phyloP scores from a whole-genome alignment of 1,140 invertebrate species.

The Drosophila burlai region DNA sequence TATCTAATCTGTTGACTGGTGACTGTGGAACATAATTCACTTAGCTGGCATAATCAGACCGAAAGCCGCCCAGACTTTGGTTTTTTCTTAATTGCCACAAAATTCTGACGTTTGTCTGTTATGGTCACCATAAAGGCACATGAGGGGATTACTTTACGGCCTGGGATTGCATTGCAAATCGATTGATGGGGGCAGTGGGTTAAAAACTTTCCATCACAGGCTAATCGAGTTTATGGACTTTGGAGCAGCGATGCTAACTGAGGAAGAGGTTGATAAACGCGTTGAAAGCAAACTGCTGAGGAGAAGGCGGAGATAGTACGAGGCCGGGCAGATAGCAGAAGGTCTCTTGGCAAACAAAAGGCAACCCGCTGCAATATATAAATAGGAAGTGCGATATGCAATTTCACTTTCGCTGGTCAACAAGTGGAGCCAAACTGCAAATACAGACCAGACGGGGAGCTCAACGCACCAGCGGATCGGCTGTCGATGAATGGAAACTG shows the following conservation, averaged over 20 bases:
- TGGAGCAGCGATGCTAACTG: conserved; percentile 10
- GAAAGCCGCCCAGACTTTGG: conserved; percentile 17
- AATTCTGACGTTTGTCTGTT: conserved; percentile 23
- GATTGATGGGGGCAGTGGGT: conserved; percentile 20
- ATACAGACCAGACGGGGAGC: background rate
- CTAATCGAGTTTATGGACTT: conserved; percentile 29
- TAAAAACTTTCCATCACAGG: conserved; percentile 51
- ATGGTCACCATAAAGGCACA: conserved; percentile 26
- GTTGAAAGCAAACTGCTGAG: conserved; percentile 13
- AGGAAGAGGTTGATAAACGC: conserved; percentile 30
- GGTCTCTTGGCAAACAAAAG: conserved; percentile 27
- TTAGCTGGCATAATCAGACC: conserved; percentile 10
- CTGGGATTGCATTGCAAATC: conserved; percentile 32
- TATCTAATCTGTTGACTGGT: conserved; percentile 23
- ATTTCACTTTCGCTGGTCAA: conserved; percentile 20
- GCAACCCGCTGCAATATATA: background rate
- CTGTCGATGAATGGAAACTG: conserved; percentile 1
- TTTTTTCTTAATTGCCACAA: conserved; percentile 26
- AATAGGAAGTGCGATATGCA: conserved; percentile 36
- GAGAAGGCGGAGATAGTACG: conserved; percentile 23
- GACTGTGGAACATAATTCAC: conserved; percentile 12
- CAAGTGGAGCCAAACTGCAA: conserved; percentile 15
- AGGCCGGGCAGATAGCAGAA: conserved; percentile 9
- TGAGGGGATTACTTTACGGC: conserved; percentile 27
- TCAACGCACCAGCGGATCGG: conserved; percentile 29